Evolutionary conservation across 2,888 invertebrate species (phyloP).

Genomic region (Brachynemurus nebulosus): DNA sequence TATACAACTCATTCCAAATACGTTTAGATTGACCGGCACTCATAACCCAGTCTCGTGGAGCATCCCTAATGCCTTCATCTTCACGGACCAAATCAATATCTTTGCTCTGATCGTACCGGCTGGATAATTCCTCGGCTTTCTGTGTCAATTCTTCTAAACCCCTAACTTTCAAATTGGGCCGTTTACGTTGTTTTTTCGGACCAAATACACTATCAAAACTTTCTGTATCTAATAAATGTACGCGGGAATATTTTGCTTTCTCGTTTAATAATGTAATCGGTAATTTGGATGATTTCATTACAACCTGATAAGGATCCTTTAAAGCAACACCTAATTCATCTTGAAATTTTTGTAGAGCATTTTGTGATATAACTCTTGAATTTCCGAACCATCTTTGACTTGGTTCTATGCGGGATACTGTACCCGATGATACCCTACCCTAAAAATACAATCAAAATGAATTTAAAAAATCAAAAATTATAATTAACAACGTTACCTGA

Average conservation of each 20-base stretch:
- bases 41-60: constrained; percentile 87
- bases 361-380: constrained; percentile 90
- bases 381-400: constrained; percentile 99
- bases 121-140: constrained; percentile 52
- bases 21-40: constrained; percentile 90
- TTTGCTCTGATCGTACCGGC: constrained; percentile 65
- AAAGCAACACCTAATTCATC: constrained; percentile 88
- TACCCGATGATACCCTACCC: constrained; percentile 74
- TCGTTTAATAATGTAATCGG: constrained; percentile 92
- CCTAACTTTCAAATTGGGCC: constrained; percentile 62
- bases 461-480: neutral
- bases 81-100: constrained; percentile 75
- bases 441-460: constrained; percentile 12
- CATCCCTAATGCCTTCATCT: constrained; percentile 63
- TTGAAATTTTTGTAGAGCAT: constrained; percentile 77
- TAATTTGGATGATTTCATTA: constrained; percentile 91
- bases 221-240: constrained; percentile 92
- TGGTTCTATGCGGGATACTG: constrained; percentile 89
- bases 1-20: constrained; percentile 98
- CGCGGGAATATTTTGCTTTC: constrained; percentile 74
- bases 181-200: constrained; percentile 81
- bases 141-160: constrained; percentile 69
- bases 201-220: constrained; percentile 92
- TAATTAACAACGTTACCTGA: constrained; percentile 37
- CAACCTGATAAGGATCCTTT: constrained; percentile 93